Base-by-base conservation (phyloP, 1,140 invertebrate species). In the Orius insidiosus region DNA sequence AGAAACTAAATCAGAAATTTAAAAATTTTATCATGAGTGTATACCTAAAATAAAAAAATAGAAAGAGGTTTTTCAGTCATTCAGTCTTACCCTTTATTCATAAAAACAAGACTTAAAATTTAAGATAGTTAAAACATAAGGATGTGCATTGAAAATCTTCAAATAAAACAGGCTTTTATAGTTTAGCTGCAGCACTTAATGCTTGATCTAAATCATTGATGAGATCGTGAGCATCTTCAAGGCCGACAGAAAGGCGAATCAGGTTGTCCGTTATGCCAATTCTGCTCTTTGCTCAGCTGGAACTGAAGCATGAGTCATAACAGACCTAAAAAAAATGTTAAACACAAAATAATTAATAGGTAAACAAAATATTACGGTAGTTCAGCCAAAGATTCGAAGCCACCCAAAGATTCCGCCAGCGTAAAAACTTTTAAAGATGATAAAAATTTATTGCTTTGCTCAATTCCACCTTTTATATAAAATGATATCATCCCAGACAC, bases 381-480 rank as follows among this genome's bases (percentile, higher is more conserved):
- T 65, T 85, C 80, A 2, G 78, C 80, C 32, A 98, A 72, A 62
- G 88, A 94, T 62, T 98, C 93, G 60, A 83, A 94, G 43, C 92
- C 92, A 41, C 95, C 95, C 30, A 98, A 70, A 65, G 88, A 95
- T 64, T 95, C 92, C 8, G 93, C 93, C n/a, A 96, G 62, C 1
- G 74, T 78, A 58, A 97, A 87, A 5, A 90, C 44, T 68, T 89
- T 81, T 1, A 93, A 61, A 5, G 74, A 63, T 54, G 72, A 71
- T 9, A 94, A 63, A 57, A 98, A 94, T 44, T 70, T 79, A 39
- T 64, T 63, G 0, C 86, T 76, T 56, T 92, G 74, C 43, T 77
- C 63, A n/a, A 80, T 53, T n/a, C 70, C 77, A 4, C 86, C 88
- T 56, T 78, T 79, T 2, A 94, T 66, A 55, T 84, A 92, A 58